Base-by-base conservation (phyloP, 2,113 vertebrate species). In the Grallaria varia region DNA sequence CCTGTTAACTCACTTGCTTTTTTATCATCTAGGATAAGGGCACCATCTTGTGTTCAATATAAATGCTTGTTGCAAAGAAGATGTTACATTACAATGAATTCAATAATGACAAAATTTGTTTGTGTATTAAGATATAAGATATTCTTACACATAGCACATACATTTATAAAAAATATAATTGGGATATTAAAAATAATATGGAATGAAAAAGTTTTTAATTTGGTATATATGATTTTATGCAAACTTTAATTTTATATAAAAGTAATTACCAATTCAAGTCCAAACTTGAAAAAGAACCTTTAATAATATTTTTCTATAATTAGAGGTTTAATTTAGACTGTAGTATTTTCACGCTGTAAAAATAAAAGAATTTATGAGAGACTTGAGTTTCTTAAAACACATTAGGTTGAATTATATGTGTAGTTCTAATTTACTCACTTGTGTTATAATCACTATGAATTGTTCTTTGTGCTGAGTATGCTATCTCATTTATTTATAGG, bases 41-140 rank as follows among this genome's bases (percentile, higher is more conserved):
- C 96, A 92, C 96, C 97, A 96, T 89, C 97, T 96, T 96, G 95
- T 92, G 97, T 95, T 90, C 88, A 90, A 9, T 55, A n/a, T 58
- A 69, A 83, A 83, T 27, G 83, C 16, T 37, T 71, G 30, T 55
- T 94, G 33, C 9, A 62, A 89, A 63, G 8, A 30, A 53, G 16
- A 50, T 3, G 1, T 27, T 77, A 5, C 24, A 12, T 42, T 81
- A 37, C 12, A 37, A 52, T 55, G 17, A 81, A 78, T 87, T 77
- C 6, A 44, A 30, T 52, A 60, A 39, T 16, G 44, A 31, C 20
- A 40, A 76, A 62, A 44, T 42, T 14, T 75, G 10, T 24, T 82
- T 85, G 4, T 21, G 28, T 42, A 27, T 58, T 74, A 55, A 69
- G 35, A 62, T 45, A n/a, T 4, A 64, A 69, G 2, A 2, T 76